Conservation (phyloP, 2,888 invertebrate genomes). For the Microdon myrmicae region DNA sequence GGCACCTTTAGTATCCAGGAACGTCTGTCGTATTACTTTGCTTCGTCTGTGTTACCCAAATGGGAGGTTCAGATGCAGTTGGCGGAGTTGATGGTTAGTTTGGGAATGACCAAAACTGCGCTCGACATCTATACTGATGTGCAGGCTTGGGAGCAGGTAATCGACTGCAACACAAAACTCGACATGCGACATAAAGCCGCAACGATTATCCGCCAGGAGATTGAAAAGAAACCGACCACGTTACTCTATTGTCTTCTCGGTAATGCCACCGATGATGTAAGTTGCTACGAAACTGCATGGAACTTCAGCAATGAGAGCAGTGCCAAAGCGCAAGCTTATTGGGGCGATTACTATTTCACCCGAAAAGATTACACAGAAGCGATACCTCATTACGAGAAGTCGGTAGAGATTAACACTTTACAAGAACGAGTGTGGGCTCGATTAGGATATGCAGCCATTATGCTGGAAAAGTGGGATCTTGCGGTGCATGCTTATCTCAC, state of each 20-base stretch:
- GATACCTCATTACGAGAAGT: slow-evolving; percentile 82
- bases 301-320: slow-evolving; percentile 83
- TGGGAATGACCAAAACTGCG: slow-evolving; percentile 87
- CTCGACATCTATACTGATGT: slow-evolving; percentile 80
- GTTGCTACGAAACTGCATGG: slow-evolving; percentile 91
- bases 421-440: slow-evolving; percentile 89
- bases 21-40: slow-evolving; percentile 75
- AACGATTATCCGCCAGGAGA: slow-evolving; percentile 84
- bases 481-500: slow-evolving; percentile 87
- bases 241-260: slow-evolving; percentile 92
- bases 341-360: slow-evolving; percentile 83
- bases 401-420: slow-evolving; percentile 85
- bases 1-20: slow-evolving; percentile 51
- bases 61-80: slow-evolving; percentile 83
- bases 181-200: slow-evolving; percentile 91
- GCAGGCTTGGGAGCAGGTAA: slow-evolving; percentile 91
- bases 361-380: slow-evolving; percentile 82
- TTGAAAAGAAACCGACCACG: slow-evolving; percentile 81
- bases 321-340: slow-evolving; percentile 86
- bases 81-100: slow-evolving; percentile 80
- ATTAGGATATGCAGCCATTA: slow-evolving; percentile 85
- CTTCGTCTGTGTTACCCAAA: slow-evolving; percentile 76
- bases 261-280: slow-evolving; percentile 82
- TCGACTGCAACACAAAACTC: slow-evolving; percentile 87
- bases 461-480: slow-evolving; percentile 81